phyloP scores from a whole-genome alignment of 2,888 invertebrate genomes.

The Lasioglossum leucozonium region DNA sequence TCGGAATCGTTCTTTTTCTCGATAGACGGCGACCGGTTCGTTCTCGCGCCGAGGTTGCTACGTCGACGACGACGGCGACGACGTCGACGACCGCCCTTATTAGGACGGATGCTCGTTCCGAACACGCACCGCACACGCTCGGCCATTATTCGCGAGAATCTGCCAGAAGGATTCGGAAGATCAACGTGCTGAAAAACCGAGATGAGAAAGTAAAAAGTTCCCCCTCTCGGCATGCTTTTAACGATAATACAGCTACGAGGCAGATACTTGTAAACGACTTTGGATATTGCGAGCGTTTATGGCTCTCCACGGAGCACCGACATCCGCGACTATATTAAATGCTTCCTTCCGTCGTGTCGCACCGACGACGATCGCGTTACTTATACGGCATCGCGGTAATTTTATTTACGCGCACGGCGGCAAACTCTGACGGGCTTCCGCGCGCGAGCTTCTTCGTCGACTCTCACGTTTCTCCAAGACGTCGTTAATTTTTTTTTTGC shows the following conservation, averaged over 20 bases:
- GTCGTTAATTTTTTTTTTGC: neutral
- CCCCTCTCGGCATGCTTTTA: too few relatives aligned
- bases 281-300: neutral
- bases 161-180: neutral
- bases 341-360: neutral
- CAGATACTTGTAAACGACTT: slow-evolving; percentile 14
- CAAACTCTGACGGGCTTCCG: neutral
- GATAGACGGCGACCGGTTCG: slow-evolving; percentile 23
- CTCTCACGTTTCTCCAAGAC: neutral
- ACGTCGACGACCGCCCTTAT: slow-evolving; percentile 22
- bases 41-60: neutral
- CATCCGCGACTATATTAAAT: slow-evolving; percentile 16
- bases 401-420: neutral
- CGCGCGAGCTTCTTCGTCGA: neutral
- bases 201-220: too few relatives aligned
- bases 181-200: neutral
- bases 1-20: slow-evolving; percentile 27
- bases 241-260: neutral
- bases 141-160: neutral
- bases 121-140: neutral
- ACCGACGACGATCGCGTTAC: neutral
- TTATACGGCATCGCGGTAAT: neutral
- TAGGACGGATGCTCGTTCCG: slow-evolving; percentile 25
- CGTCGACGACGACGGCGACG: too few relatives aligned
- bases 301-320: neutral